These are phyloP conservation scores for Leptodirus hochenwartii DNA, from an alignment of 2,888 invertebrate genomes.

Conservation along the genomic window DNA sequence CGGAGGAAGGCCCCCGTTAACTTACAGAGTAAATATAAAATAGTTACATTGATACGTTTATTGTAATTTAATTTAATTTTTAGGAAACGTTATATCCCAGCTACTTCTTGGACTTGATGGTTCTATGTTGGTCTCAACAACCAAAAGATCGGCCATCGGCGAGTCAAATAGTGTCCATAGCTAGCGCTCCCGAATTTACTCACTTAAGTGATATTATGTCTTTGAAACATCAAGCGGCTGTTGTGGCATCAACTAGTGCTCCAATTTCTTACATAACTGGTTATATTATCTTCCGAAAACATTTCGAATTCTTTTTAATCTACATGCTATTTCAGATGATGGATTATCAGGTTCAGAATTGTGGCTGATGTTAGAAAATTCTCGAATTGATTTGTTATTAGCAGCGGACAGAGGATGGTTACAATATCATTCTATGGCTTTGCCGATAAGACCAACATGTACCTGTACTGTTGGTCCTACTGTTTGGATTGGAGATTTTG, in stretches of 20 bases:
- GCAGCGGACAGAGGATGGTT: slow-evolving; percentile 36
- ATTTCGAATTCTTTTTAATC: slow-evolving; percentile 4
- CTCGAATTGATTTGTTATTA: slow-evolving; percentile 41
- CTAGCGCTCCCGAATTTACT: slow-evolving; percentile 85
- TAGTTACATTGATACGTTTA: background rate
- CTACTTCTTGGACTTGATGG: slow-evolving; percentile 86
- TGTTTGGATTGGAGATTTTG: slow-evolving; percentile 82
- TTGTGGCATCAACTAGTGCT: slow-evolving; percentile 39
- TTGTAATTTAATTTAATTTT: slow-evolving; percentile 9
- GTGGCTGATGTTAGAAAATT: slow-evolving; percentile 54
- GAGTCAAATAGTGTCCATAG: slow-evolving; percentile 83
- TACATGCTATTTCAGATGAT: slow-evolving; percentile 27
- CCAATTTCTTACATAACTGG: slow-evolving; percentile 31
- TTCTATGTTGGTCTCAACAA: slow-evolving; percentile 85
- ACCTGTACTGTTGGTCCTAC: slow-evolving; percentile 57
- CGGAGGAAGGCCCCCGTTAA: slow-evolving; percentile 79
- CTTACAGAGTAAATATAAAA: slow-evolving; percentile 46
- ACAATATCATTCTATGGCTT: slow-evolving; percentile 38
- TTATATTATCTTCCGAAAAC: slow-evolving; percentile 13
- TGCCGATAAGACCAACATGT: slow-evolving; percentile 43
- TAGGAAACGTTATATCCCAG: slow-evolving; percentile 69
- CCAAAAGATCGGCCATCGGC: slow-evolving; percentile 81
- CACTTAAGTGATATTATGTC: slow-evolving; percentile 65
- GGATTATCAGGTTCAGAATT: slow-evolving; percentile 43
- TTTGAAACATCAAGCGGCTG: slow-evolving; percentile 46